Conservation (phyloP, 1,140 invertebrate species). For the Lanistes nyassanus region DNA sequence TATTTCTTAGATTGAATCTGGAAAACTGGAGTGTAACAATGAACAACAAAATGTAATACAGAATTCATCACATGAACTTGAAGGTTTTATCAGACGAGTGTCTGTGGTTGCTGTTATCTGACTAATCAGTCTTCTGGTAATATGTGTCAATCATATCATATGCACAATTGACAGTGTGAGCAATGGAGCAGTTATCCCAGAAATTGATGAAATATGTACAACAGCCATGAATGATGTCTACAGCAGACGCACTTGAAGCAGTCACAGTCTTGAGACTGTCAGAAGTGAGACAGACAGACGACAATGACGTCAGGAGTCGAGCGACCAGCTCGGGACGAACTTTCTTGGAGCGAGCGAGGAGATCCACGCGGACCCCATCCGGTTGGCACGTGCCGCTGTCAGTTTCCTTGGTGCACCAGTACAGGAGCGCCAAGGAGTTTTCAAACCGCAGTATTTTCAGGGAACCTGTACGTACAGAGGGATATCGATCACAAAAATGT, state of each 20-base stretch:
- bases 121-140: neutral
- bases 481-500: neutral
- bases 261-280: constrained; percentile 1
- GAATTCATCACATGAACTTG: neutral
- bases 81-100: neutral
- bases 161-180: too few species aligned
- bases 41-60: neutral
- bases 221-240: too few species aligned
- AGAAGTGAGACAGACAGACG: constrained; percentile 10
- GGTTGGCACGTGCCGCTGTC: neutral
- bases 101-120: neutral
- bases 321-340: neutral
- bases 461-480: neutral
- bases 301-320: neutral
- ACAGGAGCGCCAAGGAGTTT: constrained; percentile 7
- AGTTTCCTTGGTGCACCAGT: constrained; percentile 13
- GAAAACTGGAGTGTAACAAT: too few species aligned
- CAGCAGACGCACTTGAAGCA: neutral
- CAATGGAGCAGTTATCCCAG: too few species aligned
- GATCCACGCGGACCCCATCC: constrained; percentile 15
- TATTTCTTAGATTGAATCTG: too few species aligned
- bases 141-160: too few species aligned
- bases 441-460: constrained; percentile 12
- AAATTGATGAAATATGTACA: too few species aligned
- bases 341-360: constrained; percentile 5